Base-by-base conservation (phyloP, 53 echinoderm and acorn worm species). In the Temnopleurus reevesii region DNA sequence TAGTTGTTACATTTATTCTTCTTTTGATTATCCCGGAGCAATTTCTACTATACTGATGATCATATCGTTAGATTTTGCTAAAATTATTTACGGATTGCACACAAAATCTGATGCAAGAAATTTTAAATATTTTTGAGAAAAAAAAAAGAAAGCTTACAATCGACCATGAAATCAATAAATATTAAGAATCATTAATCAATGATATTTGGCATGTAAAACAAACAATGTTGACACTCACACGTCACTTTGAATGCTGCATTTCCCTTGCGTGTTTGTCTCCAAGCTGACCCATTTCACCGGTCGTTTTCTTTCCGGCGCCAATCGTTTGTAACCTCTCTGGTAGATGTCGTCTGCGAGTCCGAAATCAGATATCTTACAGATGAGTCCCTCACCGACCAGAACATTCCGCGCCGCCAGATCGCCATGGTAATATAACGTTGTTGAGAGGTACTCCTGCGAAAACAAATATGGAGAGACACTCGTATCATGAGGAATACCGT, bases 221-320 rank as follows among this genome's bases (percentile, higher is more conserved):
- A 18, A 15, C 12, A 4, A 4, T 63, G 2, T 17, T 3, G 63
- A 31, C 63, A 97, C 97, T 66, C 90, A 97, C 97, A 97, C 94
- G 53, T 97, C 97, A 30, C 95, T 95, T 58, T 97, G 93, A 51
- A 97, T 97, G 77, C 94, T 97, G 57, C 97, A 97, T 71, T 91
- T 93, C 17, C 97, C 97, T 43, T 95, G 93, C 51, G 92, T 55
- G 45, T 97, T 97, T 15, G 97, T 97, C 83, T 97, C 97, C 43
- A 95, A 77, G 55, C 97, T 97, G 77, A 97, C 97, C 97, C 97
- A 97, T 49, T 97, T 97, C 2, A 97, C 95, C 1, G 97, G 95
- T 10, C 97, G 89, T 33, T 95, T 95, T 56, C 93, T 84, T 30
- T 94, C 92, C 12, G 95, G 95, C 10, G 97, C 93, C 51, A 97